Evolutionary conservation across 2,888 invertebrate species (phyloP).

Genomic region (Ophion ventricosus): DNA sequence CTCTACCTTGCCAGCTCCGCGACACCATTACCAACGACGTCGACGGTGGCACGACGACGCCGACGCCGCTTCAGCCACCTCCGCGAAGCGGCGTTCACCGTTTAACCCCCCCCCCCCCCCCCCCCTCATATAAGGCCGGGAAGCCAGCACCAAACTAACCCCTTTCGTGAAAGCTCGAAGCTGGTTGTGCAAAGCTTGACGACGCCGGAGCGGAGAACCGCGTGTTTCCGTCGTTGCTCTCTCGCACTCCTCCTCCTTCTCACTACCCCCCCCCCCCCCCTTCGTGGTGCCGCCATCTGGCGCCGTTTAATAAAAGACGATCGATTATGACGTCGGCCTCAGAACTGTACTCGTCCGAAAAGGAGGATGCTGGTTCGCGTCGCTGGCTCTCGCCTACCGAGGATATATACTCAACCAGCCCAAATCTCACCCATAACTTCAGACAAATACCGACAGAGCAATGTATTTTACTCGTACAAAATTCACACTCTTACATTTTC

Average conservation of each 20-base stretch:
- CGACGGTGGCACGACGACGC: conserved; percentile 51
- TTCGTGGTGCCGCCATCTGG: conserved; percentile 79
- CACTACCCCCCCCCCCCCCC: conserved; percentile 32
- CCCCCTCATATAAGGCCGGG: conserved; percentile 64
- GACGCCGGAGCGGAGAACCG: conserved; percentile 46
- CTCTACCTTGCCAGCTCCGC: conserved; percentile 36
- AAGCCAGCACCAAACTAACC: conserved; percentile 44
- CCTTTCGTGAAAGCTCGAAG: conserved; percentile 53
- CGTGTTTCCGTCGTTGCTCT: conserved; percentile 65
- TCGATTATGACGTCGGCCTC: conserved; percentile 83
- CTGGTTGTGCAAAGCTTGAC: conserved; percentile 48
- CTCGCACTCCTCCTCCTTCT: background rate
- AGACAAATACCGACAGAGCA: background rate
- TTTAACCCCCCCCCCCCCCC: conserved; percentile 74
- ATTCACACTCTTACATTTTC: conserved; percentile 13
- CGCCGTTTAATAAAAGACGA: conserved; percentile 83
- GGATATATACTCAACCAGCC: background rate
- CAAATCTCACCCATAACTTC: no score
- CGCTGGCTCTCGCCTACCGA: background rate
- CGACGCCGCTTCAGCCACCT: conserved; percentile 61
- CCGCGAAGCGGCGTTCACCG: conserved; percentile 71
- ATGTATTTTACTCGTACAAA: conserved; percentile 37
- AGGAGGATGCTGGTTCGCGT: conserved; percentile 40
- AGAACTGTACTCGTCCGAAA: conserved; percentile 76
- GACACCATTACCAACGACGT: conserved; percentile 45